Conservation (phyloP, 2,113 vertebrate genomes). For the Tauraco erythrolophus region DNA sequence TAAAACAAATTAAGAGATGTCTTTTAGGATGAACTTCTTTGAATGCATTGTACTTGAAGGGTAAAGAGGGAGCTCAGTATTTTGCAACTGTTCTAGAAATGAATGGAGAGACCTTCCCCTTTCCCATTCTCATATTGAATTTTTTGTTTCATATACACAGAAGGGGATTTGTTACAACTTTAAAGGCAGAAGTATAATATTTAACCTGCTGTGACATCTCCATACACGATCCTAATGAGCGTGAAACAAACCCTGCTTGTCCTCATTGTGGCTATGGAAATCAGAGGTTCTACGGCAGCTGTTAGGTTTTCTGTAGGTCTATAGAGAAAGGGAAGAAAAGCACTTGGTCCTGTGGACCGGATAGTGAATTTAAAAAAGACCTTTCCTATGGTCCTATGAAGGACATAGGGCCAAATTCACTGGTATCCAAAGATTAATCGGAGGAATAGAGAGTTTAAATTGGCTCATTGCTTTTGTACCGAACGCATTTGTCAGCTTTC, state of each 20-base stretch:
- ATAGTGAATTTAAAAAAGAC: background rate
- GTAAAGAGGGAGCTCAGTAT: background rate
- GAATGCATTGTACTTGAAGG: background rate
- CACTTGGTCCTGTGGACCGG: background rate
- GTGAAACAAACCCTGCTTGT: background rate
- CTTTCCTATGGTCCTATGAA: background rate
- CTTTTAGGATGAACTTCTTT: constrained; percentile 30
- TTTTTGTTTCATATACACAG: background rate
- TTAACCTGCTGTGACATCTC: constrained; percentile 4
- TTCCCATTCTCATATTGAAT: background rate
- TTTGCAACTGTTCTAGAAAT: background rate
- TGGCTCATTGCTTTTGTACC: background rate
- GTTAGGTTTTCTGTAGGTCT: background rate
- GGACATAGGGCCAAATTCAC: background rate
- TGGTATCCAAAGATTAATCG: background rate
- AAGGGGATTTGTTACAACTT: background rate
- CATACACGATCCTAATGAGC: background rate
- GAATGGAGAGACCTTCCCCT: background rate
- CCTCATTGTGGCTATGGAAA: background rate
- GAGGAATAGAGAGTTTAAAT: background rate
- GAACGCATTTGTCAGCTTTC: background rate
- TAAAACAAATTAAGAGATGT: constrained; percentile 47
- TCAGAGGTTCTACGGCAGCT: background rate
- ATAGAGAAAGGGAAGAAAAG: background rate
- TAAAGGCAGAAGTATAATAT: background rate